Percentiles rank a stretch among this genome's conserved stretches.
Evolutionary conservation across 1,140 invertebrate species (phyloP).

Genomic region (Drosophila bocki): DNA sequence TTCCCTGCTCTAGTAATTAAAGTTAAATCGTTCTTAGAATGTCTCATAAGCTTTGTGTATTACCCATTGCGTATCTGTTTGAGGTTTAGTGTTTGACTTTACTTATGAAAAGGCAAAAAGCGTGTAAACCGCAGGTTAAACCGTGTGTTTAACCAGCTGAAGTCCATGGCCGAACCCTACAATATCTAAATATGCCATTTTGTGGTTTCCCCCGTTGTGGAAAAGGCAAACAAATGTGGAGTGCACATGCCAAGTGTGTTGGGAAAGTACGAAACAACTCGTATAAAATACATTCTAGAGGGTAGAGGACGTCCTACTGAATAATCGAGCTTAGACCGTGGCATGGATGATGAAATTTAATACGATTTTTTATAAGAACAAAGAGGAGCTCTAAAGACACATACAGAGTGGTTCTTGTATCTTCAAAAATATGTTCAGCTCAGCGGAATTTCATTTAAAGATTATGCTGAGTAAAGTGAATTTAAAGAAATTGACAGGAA

Average conservation of each 20-base stretch:
- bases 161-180: conserved; percentile 10
- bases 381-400: not conserved
- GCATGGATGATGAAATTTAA: conserved; percentile 3
- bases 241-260: conserved; percentile 16
- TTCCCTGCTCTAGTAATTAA: not conserved
- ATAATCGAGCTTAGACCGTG: not conserved
- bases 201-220: conserved; percentile 23
- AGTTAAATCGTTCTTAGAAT: conserved; percentile 8
- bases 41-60: conserved; percentile 15
- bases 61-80: conserved; percentile 30
- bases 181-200: conserved; percentile 29
- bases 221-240: conserved; percentile 10
- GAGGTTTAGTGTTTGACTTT: conserved; percentile 18
- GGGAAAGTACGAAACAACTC: conserved; percentile 23
- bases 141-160: conserved; percentile 40
- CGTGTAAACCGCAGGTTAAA: conserved; percentile 27
- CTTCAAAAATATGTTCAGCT: not conserved
- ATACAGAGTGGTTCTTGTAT: too few relatives aligned
- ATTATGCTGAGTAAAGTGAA: not conserved
- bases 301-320: conserved; percentile 1
- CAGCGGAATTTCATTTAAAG: not conserved
- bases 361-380: not conserved
- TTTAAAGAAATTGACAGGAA: conserved; percentile 11
- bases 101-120: conserved; percentile 16
- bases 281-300: not conserved